Evolutionary conservation across 92 coral and sea anemone species (phyloP), one percentile per base, ranked within the genome.

Genomic region (Palythoa caribaeorum): DNA sequence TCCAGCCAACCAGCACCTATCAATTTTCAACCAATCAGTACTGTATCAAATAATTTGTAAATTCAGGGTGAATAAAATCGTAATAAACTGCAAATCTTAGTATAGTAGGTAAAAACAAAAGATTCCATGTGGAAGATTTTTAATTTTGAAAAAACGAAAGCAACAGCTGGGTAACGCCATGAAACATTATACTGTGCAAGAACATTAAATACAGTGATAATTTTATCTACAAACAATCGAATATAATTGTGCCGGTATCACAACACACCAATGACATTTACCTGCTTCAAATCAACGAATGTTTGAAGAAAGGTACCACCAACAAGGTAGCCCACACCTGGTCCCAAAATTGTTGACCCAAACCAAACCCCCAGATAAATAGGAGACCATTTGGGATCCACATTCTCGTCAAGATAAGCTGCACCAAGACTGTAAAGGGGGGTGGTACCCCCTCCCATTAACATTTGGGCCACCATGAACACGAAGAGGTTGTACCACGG

Each of bases 401-500:
- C 96, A 57, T 97, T 97, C 87, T 97, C 99, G 83, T 97, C 99
- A 55, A 97, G 84, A 91, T 97, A 95, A 38, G 99, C 98, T 50
- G 96, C 97, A 83, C 94, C 95, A 71, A 97, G 94, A 28, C 96
- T 89, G 91, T 89, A 95, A 85, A 93, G 93, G 83, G 99, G 99
- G 0, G 99, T 92, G 14, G 94, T 93, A 12, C 99, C 99, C 9
- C 95, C 94, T 37, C 99, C 99, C 97, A 96, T 96, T 76, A 93
- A 57, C 91, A 96, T 51, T 87, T 95, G 98, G 2, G 94, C 99
- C 16, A 73, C 36, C 13, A 90, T 89, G 90, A 96, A 95, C 6
- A 93, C 70, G 40, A 92, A 17, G 65, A 96, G 60, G 83, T 92
- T 93, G 36, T 92, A 84, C 96, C 94, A 90, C 9, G 91, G 93